Conservation (phyloP, 2,113 vertebrate genomes). For the Pterocles burchelli region DNA sequence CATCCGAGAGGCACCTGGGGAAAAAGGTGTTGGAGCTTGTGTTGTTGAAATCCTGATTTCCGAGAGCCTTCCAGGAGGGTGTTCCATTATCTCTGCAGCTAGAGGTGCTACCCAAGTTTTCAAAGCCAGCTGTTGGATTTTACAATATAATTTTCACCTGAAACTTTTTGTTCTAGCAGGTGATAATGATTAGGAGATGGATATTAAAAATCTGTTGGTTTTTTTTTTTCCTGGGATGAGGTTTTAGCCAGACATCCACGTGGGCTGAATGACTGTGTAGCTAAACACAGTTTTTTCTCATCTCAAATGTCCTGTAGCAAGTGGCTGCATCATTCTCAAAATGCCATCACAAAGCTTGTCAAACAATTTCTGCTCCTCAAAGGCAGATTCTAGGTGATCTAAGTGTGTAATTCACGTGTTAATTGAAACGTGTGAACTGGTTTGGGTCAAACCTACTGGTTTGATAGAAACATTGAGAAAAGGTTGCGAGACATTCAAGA, state of each 20-base stretch:
- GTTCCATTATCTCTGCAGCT: conserved; percentile 51
- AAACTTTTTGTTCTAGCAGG: conserved; percentile 47
- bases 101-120: conserved; percentile 15
- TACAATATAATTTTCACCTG: conserved; percentile 63
- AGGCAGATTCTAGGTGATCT: neutral
- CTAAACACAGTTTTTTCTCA: neutral
- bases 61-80: neutral
- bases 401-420: neutral
- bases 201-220: neutral
- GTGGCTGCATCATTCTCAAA: neutral
- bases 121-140: conserved; percentile 47
- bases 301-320: neutral
- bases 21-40: neutral
- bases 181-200: conserved; percentile 39
- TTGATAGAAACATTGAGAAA: neutral
- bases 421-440: neutral
- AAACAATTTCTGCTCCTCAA: neutral
- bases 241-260: neutral
- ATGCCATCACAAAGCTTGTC: neutral
- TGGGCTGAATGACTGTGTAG: neutral
- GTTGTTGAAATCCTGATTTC: neutral
- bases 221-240: neutral
- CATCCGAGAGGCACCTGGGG: neutral
- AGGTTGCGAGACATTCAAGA: neutral
- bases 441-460: neutral